phyloP scores from a whole-genome alignment of 2,797 vertebrate genomes.

The Alosa sapidissima region DNA sequence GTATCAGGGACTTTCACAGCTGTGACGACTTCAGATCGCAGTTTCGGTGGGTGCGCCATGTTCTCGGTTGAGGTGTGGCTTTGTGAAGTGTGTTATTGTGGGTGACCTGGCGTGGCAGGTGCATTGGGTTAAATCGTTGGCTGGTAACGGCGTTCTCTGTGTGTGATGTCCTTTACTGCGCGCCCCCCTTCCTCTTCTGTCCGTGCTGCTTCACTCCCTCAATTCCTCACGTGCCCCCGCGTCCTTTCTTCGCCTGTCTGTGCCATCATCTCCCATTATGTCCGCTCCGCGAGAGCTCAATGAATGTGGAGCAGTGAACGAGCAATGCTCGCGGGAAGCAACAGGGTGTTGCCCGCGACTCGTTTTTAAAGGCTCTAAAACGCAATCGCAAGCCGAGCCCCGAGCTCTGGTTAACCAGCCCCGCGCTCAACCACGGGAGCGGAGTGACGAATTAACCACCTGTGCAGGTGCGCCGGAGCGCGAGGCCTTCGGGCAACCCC shows the following conservation, averaged over 20 bases:
- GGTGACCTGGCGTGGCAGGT: slow-evolving; percentile 57
- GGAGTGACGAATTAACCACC: neutral
- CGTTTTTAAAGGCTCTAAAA: neutral
- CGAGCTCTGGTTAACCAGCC: neutral
- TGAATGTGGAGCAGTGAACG: slow-evolving; percentile 14
- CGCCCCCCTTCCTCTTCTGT: slow-evolving; percentile 27
- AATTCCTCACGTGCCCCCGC: slow-evolving; percentile 5
- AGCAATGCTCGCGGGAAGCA: slow-evolving; percentile 35
- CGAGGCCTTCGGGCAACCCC: neutral
- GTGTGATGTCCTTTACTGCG: neutral
- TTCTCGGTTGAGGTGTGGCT: slow-evolving; percentile 72
- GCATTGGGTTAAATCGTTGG: slow-evolving; percentile 37
- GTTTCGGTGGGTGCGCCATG: slow-evolving; percentile 56
- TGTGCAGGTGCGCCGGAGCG: neutral
- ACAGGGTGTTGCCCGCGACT: slow-evolving; percentile 34
- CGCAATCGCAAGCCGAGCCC: neutral
- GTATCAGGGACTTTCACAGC: neutral
- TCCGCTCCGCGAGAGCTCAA: slow-evolving; percentile 52
- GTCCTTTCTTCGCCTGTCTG: slow-evolving; percentile 41
- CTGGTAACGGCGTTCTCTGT: neutral
- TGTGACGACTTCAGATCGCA: neutral
- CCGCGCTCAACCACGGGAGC: neutral
- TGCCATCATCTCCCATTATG: slow-evolving; percentile 56
- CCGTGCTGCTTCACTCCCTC: slow-evolving; percentile 16
- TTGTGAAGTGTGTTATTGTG: slow-evolving; percentile 33